Conservation (phyloP, 2,888 invertebrate species). For the Slavum lentiscoides region DNA sequence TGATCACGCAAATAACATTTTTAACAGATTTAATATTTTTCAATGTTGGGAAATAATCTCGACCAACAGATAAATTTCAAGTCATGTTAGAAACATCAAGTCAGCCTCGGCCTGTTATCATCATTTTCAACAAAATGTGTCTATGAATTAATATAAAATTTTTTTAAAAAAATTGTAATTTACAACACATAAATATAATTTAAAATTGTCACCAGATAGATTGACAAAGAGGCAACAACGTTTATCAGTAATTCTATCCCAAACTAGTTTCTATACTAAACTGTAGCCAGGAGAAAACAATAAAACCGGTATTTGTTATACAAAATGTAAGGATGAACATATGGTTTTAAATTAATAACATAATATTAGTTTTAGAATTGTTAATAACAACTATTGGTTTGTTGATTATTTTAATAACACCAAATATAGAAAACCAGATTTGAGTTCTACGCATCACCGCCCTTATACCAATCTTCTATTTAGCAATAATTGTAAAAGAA, state of each 20-base stretch:
- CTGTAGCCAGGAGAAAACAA: not conserved
- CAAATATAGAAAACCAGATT: too few relatives aligned
- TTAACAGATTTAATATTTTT: constrained; percentile 20
- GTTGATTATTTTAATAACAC: too few relatives aligned
- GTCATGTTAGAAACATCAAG: constrained; percentile 16
- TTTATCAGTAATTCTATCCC: too few relatives aligned
- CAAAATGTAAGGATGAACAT: too few relatives aligned
- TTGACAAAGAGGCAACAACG: too few relatives aligned
- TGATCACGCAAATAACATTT: constrained; percentile 35
- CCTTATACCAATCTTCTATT: too few relatives aligned
- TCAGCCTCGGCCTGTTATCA: constrained; percentile 51
- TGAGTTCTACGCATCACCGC: too few relatives aligned
- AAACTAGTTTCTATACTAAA: not conserved
- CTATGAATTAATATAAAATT: not conserved
- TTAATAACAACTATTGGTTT: too few relatives aligned
- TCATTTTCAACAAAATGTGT: constrained; percentile 30
- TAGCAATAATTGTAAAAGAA: too few relatives aligned
- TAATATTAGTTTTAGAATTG: not conserved
- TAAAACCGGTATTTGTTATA: too few relatives aligned
- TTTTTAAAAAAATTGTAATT: not conserved
- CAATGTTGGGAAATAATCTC: constrained; percentile 40
- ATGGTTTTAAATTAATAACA: not conserved
- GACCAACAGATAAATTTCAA: constrained; percentile 42
- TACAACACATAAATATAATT: too few relatives aligned
- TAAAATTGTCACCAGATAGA: too few relatives aligned